Conservation (phyloP, 2,113 vertebrate species). For the Centropus bengalensis region DNA sequence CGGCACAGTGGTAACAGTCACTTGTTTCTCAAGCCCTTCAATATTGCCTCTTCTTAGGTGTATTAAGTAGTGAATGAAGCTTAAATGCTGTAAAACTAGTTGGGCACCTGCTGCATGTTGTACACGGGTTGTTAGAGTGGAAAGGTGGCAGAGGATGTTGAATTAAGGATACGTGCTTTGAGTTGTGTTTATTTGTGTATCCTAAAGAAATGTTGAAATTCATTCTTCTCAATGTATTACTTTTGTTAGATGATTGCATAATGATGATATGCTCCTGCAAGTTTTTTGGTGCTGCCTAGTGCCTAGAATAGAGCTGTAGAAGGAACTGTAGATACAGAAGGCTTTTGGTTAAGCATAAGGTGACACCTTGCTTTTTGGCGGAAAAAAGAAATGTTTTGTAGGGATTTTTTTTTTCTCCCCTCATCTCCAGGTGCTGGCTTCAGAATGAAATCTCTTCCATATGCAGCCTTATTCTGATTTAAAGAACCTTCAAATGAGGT, state of each 20-base stretch:
- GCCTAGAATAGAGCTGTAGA: neutral
- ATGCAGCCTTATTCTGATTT: neutral
- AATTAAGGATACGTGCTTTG: neutral
- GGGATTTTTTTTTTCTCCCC: neutral
- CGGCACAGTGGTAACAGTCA: neutral
- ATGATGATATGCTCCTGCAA: neutral
- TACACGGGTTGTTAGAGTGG: neutral
- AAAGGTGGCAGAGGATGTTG: neutral
- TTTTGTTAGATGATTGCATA: neutral
- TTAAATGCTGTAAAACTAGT: conserved; percentile 12
- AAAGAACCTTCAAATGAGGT: neutral
- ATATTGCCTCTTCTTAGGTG: neutral
- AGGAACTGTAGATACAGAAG: neutral
- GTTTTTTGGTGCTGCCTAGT: neutral
- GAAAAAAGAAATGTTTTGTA: neutral
- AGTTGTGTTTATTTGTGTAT: neutral
- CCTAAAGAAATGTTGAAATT: neutral
- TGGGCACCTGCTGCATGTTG: neutral
- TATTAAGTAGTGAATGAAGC: neutral
- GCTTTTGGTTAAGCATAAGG: neutral
- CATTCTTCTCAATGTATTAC: neutral
- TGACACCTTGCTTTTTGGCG: neutral
- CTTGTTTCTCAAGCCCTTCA: neutral
- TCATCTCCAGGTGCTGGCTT: neutral
- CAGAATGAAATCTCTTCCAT: neutral